Percentiles rank a stretch among this genome's conserved stretches.
Evolutionary conservation across 2,888 invertebrate species (phyloP).

Genomic region (Trilocha varians): DNA sequence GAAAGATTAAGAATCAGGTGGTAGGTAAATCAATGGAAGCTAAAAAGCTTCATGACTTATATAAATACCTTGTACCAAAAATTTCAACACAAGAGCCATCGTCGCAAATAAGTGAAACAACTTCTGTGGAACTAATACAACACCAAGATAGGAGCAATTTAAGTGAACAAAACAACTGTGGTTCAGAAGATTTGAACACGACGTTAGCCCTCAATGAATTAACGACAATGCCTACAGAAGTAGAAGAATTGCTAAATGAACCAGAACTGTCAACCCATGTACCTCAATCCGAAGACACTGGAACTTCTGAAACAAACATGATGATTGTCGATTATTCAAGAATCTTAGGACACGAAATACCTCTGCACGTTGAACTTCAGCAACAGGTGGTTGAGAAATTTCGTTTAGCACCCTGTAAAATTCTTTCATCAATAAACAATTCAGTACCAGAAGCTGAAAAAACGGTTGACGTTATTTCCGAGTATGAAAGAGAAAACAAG

Average conservation of each 20-base stretch:
- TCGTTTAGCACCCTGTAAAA: conserved; percentile 11
- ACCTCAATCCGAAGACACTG: conserved; percentile 13
- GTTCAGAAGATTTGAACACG: conserved; percentile 12
- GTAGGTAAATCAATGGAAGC: conserved; percentile 11
- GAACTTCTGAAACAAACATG: conserved; percentile 13
- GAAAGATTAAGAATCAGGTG: conserved; percentile 9
- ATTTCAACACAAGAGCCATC: conserved; percentile 9
- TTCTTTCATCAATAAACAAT: conserved; percentile 10
- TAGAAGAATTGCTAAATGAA: conserved; percentile 12
- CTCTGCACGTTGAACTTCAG: conserved; percentile 10
- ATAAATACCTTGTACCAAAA: conserved; percentile 10
- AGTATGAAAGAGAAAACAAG: conserved; percentile 5
- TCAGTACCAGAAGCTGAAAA: conserved; percentile 11
- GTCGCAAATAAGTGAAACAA: conserved; percentile 10
- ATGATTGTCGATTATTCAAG: conserved; percentile 13
- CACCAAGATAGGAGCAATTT: conserved; percentile 10
- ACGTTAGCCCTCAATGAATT: conserved; percentile 11
- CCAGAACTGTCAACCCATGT: conserved; percentile 13
- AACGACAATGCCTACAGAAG: conserved; percentile 14
- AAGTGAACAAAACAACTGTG: conserved; percentile 12
- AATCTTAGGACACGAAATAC: conserved; percentile 8
- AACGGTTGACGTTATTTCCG: conserved; percentile 11
- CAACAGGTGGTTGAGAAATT: conserved; percentile 11
- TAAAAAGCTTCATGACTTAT: conserved; percentile 11
- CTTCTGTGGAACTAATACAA: conserved; percentile 11